Evolutionary conservation across 1,140 invertebrate genomes (phyloP).

Genomic region (Yoshiicerus persimilis): DNA sequence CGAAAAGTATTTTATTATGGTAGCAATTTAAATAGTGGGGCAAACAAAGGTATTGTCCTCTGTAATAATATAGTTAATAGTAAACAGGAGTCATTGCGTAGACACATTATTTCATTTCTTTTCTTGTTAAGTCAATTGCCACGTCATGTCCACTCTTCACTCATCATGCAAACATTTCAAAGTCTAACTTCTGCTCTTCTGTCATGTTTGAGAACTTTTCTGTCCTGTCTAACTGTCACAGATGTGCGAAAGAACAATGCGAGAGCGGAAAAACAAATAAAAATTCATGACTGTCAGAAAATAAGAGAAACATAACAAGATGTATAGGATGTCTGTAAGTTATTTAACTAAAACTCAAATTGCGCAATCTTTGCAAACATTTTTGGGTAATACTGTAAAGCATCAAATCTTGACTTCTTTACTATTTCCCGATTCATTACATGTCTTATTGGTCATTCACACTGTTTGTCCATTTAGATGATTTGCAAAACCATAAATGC

Average conservation of each 20-base stretch:
- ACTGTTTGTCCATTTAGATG: neutral
- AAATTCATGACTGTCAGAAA: neutral
- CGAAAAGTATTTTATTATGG: neutral
- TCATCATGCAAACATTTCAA: neutral
- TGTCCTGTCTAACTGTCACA: neutral
- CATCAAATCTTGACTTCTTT: neutral
- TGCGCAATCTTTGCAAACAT: neutral
- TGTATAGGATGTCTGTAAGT: neutral
- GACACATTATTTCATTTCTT: neutral
- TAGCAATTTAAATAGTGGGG: neutral
- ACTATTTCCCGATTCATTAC: neutral
- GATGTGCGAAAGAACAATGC: neutral
- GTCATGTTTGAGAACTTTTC: neutral
- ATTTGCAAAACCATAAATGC: neutral
- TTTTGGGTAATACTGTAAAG: neutral
- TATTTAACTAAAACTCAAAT: neutral
- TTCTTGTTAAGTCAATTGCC: neutral
- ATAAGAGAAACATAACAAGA: neutral
- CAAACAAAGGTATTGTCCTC: neutral
- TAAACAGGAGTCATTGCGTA: too few relatives aligned
- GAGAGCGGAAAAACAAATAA: neutral
- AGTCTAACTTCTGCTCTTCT: neutral
- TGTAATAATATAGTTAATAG: neutral
- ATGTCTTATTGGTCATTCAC: constrained; percentile 2
- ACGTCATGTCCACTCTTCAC: neutral